Evolutionary conservation across 1,140 invertebrate genomes (phyloP).

Genomic region (Pantala flavescens): DNA sequence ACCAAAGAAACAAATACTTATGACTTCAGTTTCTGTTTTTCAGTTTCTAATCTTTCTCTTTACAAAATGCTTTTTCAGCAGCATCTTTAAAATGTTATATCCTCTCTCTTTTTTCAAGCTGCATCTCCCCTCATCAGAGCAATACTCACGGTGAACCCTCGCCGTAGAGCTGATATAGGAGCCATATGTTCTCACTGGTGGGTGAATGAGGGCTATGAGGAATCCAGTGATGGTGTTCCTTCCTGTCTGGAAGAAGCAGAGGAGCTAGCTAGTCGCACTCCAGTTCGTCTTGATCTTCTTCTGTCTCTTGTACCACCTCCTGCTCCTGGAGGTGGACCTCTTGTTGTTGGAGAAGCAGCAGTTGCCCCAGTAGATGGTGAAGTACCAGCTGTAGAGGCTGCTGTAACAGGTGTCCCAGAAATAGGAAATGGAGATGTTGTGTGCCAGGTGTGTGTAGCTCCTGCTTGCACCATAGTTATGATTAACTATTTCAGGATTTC

Average conservation of each 20-base stretch:
- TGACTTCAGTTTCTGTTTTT: too few species aligned
- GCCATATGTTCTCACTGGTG: conserved; percentile 90
- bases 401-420: conserved; percentile 11
- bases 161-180: conserved; percentile 79
- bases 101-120: conserved; percentile 43
- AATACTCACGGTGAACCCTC: conserved; percentile 86
- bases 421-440: background rate
- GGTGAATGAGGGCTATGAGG: conserved; percentile 74
- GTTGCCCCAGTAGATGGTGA: conserved; percentile 30
- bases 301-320: conserved; percentile 66
- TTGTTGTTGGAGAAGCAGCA: conserved; percentile 41
- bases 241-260: conserved; percentile 76
- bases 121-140: conserved; percentile 89
- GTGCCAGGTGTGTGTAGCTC: background rate
- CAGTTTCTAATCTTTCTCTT: too few species aligned
- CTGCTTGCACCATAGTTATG: too few species aligned
- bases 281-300: conserved; percentile 77
- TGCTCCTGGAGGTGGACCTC: conserved; percentile 47
- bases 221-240: conserved; percentile 34
- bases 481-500: too few species aligned
- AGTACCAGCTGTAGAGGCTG: background rate
- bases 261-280: conserved; percentile 78
- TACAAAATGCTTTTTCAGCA: too few species aligned
- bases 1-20: too few species aligned
- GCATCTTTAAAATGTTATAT: too few species aligned